phyloP scores from a whole-genome alignment of 2,888 invertebrate genomes.

The Hybos culiciformis region DNA sequence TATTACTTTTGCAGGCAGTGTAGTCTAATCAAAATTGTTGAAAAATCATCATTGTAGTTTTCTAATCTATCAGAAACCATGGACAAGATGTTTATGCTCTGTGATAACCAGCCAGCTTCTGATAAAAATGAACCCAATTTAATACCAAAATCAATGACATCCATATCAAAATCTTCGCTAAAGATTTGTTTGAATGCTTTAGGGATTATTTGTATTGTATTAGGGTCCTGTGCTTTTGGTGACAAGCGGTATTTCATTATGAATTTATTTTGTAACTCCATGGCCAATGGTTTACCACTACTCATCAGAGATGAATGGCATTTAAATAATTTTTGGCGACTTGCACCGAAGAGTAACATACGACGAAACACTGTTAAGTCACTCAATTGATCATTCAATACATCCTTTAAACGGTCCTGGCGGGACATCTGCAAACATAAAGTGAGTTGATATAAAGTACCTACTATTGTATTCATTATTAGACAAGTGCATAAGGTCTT shows the following conservation, averaged over 20 bases:
- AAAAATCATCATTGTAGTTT: constrained; percentile 39
- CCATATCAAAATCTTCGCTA: constrained; percentile 18
- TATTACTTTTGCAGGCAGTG: constrained; percentile 75
- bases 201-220: constrained; percentile 12
- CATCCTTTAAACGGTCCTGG: constrained; percentile 23
- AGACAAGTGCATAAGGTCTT: too few species aligned
- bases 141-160: constrained; percentile 28
- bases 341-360: constrained; percentile 27
- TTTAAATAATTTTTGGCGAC: constrained; percentile 29
- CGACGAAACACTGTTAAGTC: constrained; percentile 29
- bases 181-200: constrained; percentile 12
- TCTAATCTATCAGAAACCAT: constrained; percentile 53
- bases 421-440: constrained; percentile 27
- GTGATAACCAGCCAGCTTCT: constrained; percentile 77
- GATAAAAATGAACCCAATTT: constrained; percentile 61
- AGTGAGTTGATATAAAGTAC: too few species aligned
- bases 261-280: constrained; percentile 24
- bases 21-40: constrained; percentile 52
- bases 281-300: constrained; percentile 25
- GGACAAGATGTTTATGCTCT: constrained; percentile 58
- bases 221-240: background rate
- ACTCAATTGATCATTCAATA: constrained; percentile 28
- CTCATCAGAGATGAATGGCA: constrained; percentile 27
- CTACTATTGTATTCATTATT: too few species aligned
- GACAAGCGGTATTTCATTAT: constrained; percentile 18